These are phyloP conservation scores for Poeciliopsis turrubarensis DNA, from an alignment of 2,113 vertebrate species.

Conservation along the genomic window DNA sequence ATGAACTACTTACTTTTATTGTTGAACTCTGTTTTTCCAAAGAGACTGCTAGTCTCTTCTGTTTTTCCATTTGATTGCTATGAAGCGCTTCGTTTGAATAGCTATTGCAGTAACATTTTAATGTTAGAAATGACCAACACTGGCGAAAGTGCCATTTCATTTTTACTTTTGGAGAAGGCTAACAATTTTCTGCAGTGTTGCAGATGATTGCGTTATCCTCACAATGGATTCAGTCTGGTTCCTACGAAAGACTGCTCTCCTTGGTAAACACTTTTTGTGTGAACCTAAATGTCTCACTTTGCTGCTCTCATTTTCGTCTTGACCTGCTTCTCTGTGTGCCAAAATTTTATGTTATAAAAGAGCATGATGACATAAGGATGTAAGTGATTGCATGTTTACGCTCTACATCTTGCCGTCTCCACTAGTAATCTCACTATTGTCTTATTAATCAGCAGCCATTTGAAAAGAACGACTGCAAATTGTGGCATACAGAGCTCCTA, in stretches of 20 bases:
- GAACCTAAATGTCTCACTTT: constrained; percentile 48
- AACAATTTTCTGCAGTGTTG: constrained; percentile 19
- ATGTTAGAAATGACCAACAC: background rate
- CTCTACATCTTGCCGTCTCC: background rate
- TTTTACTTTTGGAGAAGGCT: background rate
- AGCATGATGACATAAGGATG: background rate
- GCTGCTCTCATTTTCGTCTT: background rate
- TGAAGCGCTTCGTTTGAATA: background rate
- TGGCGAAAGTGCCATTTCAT: background rate
- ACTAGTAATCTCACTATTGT: constrained; percentile 29
- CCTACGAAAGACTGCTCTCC: background rate
- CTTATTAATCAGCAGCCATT: constrained; percentile 30
- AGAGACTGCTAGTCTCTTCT: background rate
- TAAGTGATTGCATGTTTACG: background rate
- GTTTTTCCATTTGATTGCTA: background rate
- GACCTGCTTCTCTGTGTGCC: background rate
- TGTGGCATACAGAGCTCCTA: constrained; percentile 21
- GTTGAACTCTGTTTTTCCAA: background rate
- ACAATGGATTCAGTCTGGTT: background rate
- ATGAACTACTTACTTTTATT: too few relatives aligned
- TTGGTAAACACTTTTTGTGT: constrained; percentile 44
- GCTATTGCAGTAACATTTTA: background rate
- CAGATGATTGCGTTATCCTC: constrained; percentile 41
- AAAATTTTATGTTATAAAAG: constrained; percentile 1
- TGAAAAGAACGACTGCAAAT: constrained; percentile 15